Evolutionary conservation across 2,797 vertebrate species (phyloP).

Genomic region (Huso huso): DNA sequence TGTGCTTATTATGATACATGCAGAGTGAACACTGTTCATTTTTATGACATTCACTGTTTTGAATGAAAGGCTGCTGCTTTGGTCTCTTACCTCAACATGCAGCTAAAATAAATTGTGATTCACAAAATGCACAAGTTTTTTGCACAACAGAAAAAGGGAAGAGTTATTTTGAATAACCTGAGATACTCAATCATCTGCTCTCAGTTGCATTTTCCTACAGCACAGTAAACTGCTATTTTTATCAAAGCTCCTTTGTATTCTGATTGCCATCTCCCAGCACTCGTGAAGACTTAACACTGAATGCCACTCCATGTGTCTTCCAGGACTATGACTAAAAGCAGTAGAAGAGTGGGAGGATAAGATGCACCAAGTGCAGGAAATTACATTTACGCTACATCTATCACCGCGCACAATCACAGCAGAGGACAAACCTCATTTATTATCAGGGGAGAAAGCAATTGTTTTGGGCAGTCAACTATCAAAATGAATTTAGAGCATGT

Average conservation of each 20-base stretch:
- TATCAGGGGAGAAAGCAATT: slow-evolving; percentile 23
- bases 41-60: too few relatives aligned
- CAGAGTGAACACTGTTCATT: too few relatives aligned
- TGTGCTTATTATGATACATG: too few relatives aligned
- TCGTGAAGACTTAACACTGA: too few relatives aligned
- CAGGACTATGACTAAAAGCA: slow-evolving; percentile 13
- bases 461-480: slow-evolving; percentile 22
- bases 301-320: slow-evolving; percentile 1
- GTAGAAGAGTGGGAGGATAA: slow-evolving; percentile 19
- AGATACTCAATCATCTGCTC: too few relatives aligned
- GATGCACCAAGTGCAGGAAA: slow-evolving; percentile 14
- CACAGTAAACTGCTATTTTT: not conserved
- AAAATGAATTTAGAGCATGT: slow-evolving; percentile 7
- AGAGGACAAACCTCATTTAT: slow-evolving; percentile 23
- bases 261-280: not conserved
- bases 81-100: too few relatives aligned
- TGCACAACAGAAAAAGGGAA: too few relatives aligned
- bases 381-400: slow-evolving; percentile 19
- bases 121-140: too few relatives aligned
- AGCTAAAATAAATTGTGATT: too few relatives aligned
- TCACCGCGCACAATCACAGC: slow-evolving; percentile 17
- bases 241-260: not conserved
- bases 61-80: too few relatives aligned
- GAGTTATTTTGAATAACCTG: too few relatives aligned
- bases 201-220: too few relatives aligned